Evolutionary conservation across 2,113 vertebrate genomes (phyloP), one percentile per base, ranked within the genome.

Genomic region (Uria lomvia): DNA sequence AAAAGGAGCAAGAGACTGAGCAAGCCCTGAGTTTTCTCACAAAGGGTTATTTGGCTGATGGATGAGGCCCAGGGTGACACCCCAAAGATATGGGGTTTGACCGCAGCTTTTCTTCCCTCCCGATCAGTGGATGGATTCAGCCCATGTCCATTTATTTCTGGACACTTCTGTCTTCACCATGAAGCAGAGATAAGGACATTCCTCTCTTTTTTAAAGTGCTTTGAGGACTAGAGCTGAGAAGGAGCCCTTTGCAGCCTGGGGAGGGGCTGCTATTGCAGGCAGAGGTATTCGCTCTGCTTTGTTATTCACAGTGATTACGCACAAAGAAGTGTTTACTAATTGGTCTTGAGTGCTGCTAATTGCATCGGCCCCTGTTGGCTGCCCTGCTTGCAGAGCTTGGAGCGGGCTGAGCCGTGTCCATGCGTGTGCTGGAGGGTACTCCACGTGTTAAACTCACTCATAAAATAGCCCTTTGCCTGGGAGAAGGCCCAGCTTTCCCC

Each of bases 311-410:
- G 42, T 45, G 49, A 73, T 55, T 15, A 0, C 0, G 79, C 82
- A 76, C 1, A 40, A 94, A 74, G 9, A 67, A 68, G 53, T 14
- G 34, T 50, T 96, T 40, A 15, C 38, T 91, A 82, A 89, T 75
- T 95, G 86, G 45, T 82, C 45, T 65, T 50, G 27, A 89, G 83
- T 65, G 71, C 78, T 88, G 40, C 70, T 95, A 94, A 76, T 94
- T 85, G 32, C 50, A 66, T 68, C 59, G 21, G 92, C 24, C 34
- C 24, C 36, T 50, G 8, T 62, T 66, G 75, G 65, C 86, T 85
- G 62, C 58, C 53, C 43, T 90, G 77, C n/a, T 59, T 90, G 74
- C 66, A 84, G 84, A 43, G 42, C 14, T 53, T 53, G 26, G 52
- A 74, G 95, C n/a, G 60, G n/a, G 18, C 65, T 84, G 38, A n/a